Conservation (phyloP, 2,113 vertebrate species). For the Lanius collurio region DNA sequence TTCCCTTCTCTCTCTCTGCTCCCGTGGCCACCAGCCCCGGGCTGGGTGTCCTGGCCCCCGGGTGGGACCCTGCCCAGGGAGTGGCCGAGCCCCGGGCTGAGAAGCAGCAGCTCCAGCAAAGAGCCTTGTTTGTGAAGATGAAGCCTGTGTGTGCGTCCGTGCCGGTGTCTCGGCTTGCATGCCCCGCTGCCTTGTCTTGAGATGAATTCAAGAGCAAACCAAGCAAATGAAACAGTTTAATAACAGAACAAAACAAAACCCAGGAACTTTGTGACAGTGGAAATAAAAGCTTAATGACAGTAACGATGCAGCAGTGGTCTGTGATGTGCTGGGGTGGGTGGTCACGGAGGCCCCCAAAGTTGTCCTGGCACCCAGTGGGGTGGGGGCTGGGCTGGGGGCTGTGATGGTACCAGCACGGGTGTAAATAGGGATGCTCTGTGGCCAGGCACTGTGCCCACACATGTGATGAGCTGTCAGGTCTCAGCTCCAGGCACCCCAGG, state of each 20-base stretch:
- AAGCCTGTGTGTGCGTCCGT: constrained; percentile 44
- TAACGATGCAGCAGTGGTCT: not conserved
- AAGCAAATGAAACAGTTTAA: constrained; percentile 8
- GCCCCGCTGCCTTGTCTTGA: constrained; percentile 62
- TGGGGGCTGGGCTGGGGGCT: not conserved
- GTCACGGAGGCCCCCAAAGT: fast-evolving
- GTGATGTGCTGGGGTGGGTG: not conserved
- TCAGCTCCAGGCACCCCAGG: not conserved
- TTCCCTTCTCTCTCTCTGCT: not conserved
- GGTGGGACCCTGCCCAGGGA: not conserved
- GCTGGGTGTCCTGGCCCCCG: not conserved
- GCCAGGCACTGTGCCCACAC: not conserved
- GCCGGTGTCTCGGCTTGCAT: constrained; percentile 52
- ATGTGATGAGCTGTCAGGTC: not conserved
- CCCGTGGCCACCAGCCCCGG: not conserved
- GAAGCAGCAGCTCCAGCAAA: constrained; percentile 30
- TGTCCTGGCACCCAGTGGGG: fast-evolving
- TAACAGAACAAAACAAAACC: constrained; percentile 2
- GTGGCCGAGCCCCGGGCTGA: not conserved
- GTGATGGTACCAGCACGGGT: not conserved
- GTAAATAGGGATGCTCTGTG: fast-evolving
- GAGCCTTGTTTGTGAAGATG: constrained; percentile 28
- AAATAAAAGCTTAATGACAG: constrained; percentile 61
- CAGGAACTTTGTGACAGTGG: constrained; percentile 55
- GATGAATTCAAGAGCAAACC: constrained; percentile 62